Evolutionary conservation across 2,888 invertebrate genomes (phyloP), one percentile per base, ranked within the genome.

Genomic region (Cataglyphis livida): DNA sequence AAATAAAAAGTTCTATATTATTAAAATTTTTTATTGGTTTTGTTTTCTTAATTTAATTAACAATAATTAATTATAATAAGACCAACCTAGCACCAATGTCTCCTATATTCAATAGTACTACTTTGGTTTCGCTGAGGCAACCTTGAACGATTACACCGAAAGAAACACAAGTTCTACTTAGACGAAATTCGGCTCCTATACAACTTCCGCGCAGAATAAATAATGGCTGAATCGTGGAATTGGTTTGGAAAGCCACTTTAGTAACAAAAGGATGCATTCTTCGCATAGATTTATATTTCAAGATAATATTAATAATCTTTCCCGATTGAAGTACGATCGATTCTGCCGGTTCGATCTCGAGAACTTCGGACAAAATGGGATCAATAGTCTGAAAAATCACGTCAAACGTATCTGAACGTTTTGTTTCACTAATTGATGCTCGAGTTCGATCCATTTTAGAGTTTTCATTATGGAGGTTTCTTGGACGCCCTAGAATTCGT

Each of bases 121-220:
- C 91, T 87, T 94, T 95, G 44, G 95, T 91, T 10, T 94, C 93
- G 59, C 92, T 93, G 28, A 91, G 91, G 82, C 95, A 95, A 25
- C 95, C 95, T 84, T 95, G 93, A 9, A 95, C 95, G 0, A 96
- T 95, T 51, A 95, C 95, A n/a, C 95, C 95, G 88, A 96, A 96
- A 12, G 95, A 94, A 57, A 96, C 91, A 28, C 94, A 92, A n/a
- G 92, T 92, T 44, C 95, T 94, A 88, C 95, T 95, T 32, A 96
- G 92, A 10, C 90, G 91, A 88, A 96, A 95, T 84, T 95, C 95
- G 61, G 95, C 93, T 15, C 95, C 95, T 12, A 95, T 93, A 89
- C 95, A 95, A 10, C 94, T 95, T n/a, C 95, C 96, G 81, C 95
- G 95, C 9, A 96, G 90, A 12, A 95, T 92, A 90, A 95, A 95